Evolutionary conservation across 2,113 vertebrate species (phyloP).

Genomic region (Anhinga rufa): DNA sequence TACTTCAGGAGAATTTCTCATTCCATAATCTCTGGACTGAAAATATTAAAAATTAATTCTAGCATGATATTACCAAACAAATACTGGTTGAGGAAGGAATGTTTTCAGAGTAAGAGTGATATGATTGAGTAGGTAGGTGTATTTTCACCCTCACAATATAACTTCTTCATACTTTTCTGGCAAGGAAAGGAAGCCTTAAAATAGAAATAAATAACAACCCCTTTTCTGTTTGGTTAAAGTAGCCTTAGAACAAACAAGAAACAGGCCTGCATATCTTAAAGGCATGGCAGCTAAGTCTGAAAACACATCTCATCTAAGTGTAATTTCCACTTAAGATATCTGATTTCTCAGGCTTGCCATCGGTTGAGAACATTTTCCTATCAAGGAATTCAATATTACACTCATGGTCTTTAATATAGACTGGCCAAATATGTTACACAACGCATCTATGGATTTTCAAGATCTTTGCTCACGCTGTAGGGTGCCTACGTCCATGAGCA

Average conservation of each 20-base stretch:
- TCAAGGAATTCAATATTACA: background rate
- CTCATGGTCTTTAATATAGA: background rate
- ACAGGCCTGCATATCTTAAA: constrained; percentile 8
- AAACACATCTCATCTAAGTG: background rate
- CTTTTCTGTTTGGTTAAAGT: constrained; percentile 1
- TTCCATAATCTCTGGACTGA: background rate
- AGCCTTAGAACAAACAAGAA: constrained; percentile 13
- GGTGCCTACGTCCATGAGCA: background rate
- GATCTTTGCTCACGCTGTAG: background rate
- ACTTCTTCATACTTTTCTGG: background rate
- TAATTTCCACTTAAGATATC: background rate
- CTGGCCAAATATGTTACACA: background rate
- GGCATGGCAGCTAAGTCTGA: background rate
- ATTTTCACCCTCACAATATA: background rate
- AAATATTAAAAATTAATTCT: background rate
- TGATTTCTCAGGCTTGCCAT: background rate
- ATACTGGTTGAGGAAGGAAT: background rate
- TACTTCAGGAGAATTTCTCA: background rate
- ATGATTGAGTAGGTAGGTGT: background rate
- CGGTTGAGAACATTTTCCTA: background rate
- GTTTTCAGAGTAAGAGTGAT: background rate
- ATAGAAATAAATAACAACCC: background rate
- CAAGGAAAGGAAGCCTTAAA: background rate
- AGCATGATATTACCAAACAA: background rate
- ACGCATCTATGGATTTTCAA: background rate